phyloP scores from a whole-genome alignment of 1,140 invertebrate species.

The Penaeus japonicus region DNA sequence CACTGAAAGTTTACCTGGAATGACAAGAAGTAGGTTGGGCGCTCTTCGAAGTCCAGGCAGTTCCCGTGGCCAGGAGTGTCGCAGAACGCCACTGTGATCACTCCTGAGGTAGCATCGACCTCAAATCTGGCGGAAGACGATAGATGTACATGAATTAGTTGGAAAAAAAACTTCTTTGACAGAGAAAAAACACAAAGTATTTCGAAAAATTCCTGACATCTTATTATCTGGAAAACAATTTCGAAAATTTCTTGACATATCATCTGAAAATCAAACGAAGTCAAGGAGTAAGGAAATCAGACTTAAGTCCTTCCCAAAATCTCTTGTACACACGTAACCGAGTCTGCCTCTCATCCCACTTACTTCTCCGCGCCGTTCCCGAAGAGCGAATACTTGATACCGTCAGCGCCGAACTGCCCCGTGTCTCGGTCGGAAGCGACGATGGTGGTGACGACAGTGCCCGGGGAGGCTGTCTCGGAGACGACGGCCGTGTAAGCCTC shows the following conservation, averaged over 20 bases:
- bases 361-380: slow-evolving; percentile 81
- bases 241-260: no score
- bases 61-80: slow-evolving; percentile 69
- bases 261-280: no score
- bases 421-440: slow-evolving; percentile 85
- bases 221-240: no score
- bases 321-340: neutral
- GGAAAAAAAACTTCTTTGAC: neutral
- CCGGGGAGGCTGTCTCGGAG: slow-evolving; percentile 76
- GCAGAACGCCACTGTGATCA: slow-evolving; percentile 83
- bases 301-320: neutral
- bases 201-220: no score
- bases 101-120: slow-evolving; percentile 81
- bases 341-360: neutral
- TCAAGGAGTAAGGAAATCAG: no score
- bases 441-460: slow-evolving; percentile 77
- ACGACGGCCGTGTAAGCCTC: slow-evolving; percentile 77
- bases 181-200: neutral
- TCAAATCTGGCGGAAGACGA: slow-evolving; percentile 69
- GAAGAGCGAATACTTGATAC: slow-evolving; percentile 84
- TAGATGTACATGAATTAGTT: no score
- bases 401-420: slow-evolving; percentile 78
- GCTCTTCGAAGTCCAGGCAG: slow-evolving; percentile 89
- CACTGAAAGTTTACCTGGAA: slow-evolving; percentile 73
- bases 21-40: slow-evolving; percentile 82